phyloP scores from a whole-genome alignment of 2,888 invertebrate genomes.

The Cosmorhoe ocellata region DNA sequence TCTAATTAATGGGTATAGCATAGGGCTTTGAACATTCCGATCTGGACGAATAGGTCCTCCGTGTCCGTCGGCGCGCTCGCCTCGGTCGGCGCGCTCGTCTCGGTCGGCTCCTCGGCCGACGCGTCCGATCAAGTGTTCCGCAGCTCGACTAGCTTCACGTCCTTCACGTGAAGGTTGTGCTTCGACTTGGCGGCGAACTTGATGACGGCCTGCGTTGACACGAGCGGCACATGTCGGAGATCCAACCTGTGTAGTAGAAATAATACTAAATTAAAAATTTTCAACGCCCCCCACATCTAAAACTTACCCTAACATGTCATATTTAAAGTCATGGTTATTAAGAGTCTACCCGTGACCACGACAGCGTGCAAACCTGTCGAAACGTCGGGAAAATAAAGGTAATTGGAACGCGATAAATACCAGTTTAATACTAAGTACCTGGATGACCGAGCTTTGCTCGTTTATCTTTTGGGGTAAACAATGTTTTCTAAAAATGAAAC shows the following conservation, averaged over 20 bases:
- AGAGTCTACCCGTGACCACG: too few relatives aligned
- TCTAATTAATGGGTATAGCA: not conserved
- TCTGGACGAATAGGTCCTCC: conserved; percentile 1
- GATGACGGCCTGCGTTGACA: conserved; percentile 91
- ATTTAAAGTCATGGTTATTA: too few relatives aligned
- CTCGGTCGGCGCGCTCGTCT: not conserved
- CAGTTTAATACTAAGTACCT: too few relatives aligned
- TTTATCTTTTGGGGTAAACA: too few relatives aligned
- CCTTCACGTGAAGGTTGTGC: conserved; percentile 90
- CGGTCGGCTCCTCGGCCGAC: conserved; percentile 9
- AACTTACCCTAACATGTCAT: too few relatives aligned
- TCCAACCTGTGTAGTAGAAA: conserved; percentile 89
- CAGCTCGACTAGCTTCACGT: conserved; percentile 88
- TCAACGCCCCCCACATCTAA: too few relatives aligned
- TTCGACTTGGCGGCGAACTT: conserved; percentile 92
- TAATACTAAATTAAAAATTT: too few relatives aligned
- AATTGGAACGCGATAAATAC: too few relatives aligned
- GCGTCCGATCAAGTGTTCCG: conserved; percentile 73
- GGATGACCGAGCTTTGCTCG: too few relatives aligned
- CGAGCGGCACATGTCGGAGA: conserved; percentile 90
- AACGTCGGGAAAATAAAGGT: too few relatives aligned
- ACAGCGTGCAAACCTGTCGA: too few relatives aligned
- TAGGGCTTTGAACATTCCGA: not conserved
- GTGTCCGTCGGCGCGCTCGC: conserved; percentile 6
- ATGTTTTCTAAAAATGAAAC: too few relatives aligned